A percentile compares a stretch with the other conserved stretches of the same genome.
phyloP scores from a whole-genome alignment of 2,113 vertebrate genomes.

The Procapra przewalskii region DNA sequence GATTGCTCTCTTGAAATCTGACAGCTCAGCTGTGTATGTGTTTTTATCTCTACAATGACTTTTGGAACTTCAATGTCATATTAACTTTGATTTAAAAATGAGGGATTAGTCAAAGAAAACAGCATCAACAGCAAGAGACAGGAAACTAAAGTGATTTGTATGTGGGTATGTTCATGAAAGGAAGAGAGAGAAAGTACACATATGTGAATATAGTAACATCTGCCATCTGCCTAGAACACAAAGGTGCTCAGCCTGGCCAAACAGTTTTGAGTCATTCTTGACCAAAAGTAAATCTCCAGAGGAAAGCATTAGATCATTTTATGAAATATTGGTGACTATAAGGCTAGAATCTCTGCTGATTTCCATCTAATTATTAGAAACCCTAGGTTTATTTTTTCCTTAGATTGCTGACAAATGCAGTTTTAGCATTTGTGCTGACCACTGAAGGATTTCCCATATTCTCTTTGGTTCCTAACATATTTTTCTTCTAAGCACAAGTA shows the following conservation, averaged over 20 bases:
- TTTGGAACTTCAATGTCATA: neutral
- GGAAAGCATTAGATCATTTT: neutral
- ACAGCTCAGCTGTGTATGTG: neutral
- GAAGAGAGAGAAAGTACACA: neutral
- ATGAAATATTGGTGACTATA: neutral
- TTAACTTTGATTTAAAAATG: slow-evolving; percentile 20
- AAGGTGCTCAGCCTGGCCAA: neutral
- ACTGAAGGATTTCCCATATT: neutral
- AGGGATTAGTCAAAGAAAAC: neutral
- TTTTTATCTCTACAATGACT: slow-evolving; percentile 20
- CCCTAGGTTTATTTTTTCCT: neutral
- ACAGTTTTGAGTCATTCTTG: neutral
- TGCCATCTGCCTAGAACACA: neutral
- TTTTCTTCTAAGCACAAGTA: neutral
- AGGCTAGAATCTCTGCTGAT: neutral
- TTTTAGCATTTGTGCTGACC: neutral
- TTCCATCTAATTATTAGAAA: neutral
- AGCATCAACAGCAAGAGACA: neutral
- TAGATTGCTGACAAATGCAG: neutral
- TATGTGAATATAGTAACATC: neutral
- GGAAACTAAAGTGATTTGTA: neutral
- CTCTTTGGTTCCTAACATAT: neutral
- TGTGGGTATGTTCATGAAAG: neutral
- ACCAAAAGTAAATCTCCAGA: neutral
- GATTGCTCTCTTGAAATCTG: slow-evolving; percentile 25